Percentiles rank a stretch among this genome's conserved stretches.
These are phyloP conservation scores for Capromys pilorides DNA, from an alignment of 2,797 vertebrate genomes.

Conservation along the genomic window DNA sequence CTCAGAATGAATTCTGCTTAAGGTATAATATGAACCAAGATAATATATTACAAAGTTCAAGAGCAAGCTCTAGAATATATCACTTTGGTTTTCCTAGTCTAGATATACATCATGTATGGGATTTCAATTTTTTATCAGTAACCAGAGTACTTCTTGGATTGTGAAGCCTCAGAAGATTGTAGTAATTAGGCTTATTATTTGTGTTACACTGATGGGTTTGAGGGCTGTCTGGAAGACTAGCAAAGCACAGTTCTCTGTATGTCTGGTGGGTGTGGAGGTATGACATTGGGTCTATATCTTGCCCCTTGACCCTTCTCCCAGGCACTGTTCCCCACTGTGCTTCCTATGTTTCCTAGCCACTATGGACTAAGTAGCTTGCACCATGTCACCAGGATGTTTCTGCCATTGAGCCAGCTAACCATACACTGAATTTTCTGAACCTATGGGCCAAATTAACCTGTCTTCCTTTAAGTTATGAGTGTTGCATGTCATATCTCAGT, in stretches of 20 bases:
- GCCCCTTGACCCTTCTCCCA: background rate
- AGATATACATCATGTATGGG: background rate
- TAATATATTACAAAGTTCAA: slow-evolving; percentile 21
- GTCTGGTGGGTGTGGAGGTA: background rate
- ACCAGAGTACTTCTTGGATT: slow-evolving; percentile 1
- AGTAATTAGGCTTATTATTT: background rate
- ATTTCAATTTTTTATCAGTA: slow-evolving; percentile 62
- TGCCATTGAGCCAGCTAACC: background rate
- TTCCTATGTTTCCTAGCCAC: background rate
- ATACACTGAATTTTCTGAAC: background rate
- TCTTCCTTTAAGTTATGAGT: background rate
- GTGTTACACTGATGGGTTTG: background rate
- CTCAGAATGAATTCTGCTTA: slow-evolving; percentile 66
- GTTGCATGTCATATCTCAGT: background rate
- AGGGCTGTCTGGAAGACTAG: background rate
- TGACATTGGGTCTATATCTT: background rate
- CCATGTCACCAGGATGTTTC: background rate
- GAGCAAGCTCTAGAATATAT: background rate
- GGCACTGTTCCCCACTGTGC: background rate
- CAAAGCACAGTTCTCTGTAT: background rate
- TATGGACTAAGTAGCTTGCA: background rate
- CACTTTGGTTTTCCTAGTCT: background rate
- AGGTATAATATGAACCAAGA: background rate
- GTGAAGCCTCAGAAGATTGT: background rate
- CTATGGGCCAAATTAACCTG: background rate